Conservation (phyloP, 2,888 invertebrate species). For the Tinea trinotella region DNA sequence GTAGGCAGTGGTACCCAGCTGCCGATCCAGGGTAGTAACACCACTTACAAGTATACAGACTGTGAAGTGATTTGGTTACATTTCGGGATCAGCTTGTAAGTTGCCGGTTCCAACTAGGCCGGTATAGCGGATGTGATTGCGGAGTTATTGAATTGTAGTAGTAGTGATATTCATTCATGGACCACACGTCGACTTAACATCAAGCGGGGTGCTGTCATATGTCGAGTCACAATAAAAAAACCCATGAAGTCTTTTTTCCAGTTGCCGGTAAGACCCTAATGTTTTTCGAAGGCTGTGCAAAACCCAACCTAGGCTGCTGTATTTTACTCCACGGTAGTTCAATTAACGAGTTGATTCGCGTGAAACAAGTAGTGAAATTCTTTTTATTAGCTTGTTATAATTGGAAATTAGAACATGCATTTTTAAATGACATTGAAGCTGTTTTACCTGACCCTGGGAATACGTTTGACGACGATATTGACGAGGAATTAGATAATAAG, state of each 20-base stretch:
- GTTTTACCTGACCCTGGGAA: slow-evolving; percentile 55
- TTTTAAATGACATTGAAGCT: slow-evolving; percentile 87
- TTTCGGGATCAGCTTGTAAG: no score
- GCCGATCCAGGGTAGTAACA: no score
- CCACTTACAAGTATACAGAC: no score
- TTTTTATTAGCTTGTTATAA: slow-evolving; percentile 91
- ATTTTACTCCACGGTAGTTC: slow-evolving; percentile 87
- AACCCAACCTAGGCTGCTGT: slow-evolving; percentile 87
- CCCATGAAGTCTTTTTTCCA: slow-evolving; percentile 32
- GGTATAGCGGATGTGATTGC: no score
- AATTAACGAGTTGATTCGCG: slow-evolving; percentile 79
- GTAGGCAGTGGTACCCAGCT: no score
- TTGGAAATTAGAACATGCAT: slow-evolving; percentile 92
- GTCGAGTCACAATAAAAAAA: not conserved
- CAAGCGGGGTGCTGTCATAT: no score
- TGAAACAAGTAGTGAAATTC: slow-evolving; percentile 87
- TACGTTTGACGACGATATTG: slow-evolving; percentile 45
- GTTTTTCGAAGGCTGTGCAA: slow-evolving; percentile 93
- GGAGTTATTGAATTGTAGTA: no score
- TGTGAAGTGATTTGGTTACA: no score
- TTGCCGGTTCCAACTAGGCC: no score
- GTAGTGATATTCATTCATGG: no score
- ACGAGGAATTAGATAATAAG: not conserved
- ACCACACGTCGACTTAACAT: no score
- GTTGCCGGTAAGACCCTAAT: slow-evolving; percentile 87